phyloP scores from a whole-genome alignment of 2,797 vertebrate species.

The Pseudopleuronectes americanus region DNA sequence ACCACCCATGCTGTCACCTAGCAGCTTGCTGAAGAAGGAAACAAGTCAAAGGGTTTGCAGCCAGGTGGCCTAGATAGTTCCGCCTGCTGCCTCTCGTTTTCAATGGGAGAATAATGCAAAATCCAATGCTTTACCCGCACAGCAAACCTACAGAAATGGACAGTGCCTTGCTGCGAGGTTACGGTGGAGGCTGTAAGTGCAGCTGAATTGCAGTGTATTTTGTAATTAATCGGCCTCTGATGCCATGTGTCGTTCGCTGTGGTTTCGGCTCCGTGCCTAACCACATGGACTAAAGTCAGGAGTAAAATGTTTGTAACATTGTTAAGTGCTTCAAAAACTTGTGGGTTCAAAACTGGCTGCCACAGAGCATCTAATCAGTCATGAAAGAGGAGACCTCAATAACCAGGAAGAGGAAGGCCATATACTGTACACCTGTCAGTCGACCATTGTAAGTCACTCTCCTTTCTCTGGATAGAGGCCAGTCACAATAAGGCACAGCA shows the following conservation, averaged over 20 bases:
- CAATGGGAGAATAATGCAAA: conserved; percentile 24
- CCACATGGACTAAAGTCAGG: conserved; percentile 55
- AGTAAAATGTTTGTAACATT: conserved; percentile 54
- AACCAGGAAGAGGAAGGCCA: conserved; percentile 76
- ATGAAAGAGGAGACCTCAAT: conserved; percentile 39
- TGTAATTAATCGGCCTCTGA: conserved; percentile 41
- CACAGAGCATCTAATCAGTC: conserved; percentile 38
- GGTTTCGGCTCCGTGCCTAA: conserved; percentile 42
- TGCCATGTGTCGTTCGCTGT: conserved; percentile 20
- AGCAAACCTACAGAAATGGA: conserved; percentile 10
- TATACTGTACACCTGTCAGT: conserved; percentile 64
- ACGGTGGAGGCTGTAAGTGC: conserved; percentile 2
- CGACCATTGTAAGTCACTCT: conserved; percentile 69
- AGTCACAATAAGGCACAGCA: conserved; percentile 80
- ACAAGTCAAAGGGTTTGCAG: conserved; percentile 57
- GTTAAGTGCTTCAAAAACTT: conserved; percentile 39
- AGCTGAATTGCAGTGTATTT: conserved; percentile 22
- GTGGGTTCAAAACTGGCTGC: conserved; percentile 36
- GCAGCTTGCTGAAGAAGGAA: conserved; percentile 50
- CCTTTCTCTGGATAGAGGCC: conserved; percentile 82
- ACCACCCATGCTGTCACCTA: conserved; percentile 40
- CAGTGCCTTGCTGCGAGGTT: conserved; percentile 6
- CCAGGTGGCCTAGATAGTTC: conserved; percentile 33
- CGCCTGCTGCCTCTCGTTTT: conserved; percentile 41
- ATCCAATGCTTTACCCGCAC: conserved; percentile 7